These are phyloP conservation scores for Acleris sparsana DNA, from an alignment of 2,888 invertebrate species.

Conservation along the genomic window DNA sequence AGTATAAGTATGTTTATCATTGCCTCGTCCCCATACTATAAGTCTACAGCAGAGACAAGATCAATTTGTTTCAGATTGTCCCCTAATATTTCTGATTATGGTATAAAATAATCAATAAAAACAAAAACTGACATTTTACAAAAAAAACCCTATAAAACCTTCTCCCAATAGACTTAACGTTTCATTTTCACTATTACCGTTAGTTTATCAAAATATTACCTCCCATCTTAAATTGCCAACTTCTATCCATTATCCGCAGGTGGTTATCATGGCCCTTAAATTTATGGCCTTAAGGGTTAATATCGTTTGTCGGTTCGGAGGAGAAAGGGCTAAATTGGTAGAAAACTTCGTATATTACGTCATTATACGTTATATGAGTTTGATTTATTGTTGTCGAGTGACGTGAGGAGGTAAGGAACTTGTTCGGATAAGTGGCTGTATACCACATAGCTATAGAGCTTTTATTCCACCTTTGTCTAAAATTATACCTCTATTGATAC, in stretches of 20 bases:
- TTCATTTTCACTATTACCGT: slow-evolving; percentile 18
- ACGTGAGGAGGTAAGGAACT: slow-evolving; percentile 16
- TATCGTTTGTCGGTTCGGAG: slow-evolving; percentile 23
- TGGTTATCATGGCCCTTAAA: slow-evolving; percentile 36
- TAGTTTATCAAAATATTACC: slow-evolving; percentile 32
- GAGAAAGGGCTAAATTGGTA: slow-evolving; percentile 31
- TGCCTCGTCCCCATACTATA: too few relatives aligned
- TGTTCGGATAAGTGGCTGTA: not conserved
- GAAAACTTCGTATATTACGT: slow-evolving; percentile 40
- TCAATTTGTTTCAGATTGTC: too few relatives aligned
- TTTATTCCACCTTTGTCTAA: too few relatives aligned
- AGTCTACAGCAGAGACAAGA: too few relatives aligned
- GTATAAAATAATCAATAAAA: too few relatives aligned
- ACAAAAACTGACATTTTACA: too few relatives aligned
- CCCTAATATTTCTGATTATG: too few relatives aligned
- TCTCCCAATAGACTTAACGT: slow-evolving; percentile 4
- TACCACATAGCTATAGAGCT: not conserved
- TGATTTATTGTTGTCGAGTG: slow-evolving; percentile 37
- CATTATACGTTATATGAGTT: slow-evolving; percentile 36
- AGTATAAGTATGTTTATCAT: too few relatives aligned
- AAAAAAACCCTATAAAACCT: too few relatives aligned
- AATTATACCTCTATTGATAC: rapidly evolving
- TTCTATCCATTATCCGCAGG: slow-evolving; percentile 35
- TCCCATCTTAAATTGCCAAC: slow-evolving; percentile 36
- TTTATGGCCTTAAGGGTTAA: slow-evolving; percentile 34